A percentile compares a stretch with the other conserved stretches of the same genome.
These are phyloP conservation scores for Heliopora coerulea DNA, from an alignment of 92 coral and sea anemone species.

Conservation along the genomic window DNA sequence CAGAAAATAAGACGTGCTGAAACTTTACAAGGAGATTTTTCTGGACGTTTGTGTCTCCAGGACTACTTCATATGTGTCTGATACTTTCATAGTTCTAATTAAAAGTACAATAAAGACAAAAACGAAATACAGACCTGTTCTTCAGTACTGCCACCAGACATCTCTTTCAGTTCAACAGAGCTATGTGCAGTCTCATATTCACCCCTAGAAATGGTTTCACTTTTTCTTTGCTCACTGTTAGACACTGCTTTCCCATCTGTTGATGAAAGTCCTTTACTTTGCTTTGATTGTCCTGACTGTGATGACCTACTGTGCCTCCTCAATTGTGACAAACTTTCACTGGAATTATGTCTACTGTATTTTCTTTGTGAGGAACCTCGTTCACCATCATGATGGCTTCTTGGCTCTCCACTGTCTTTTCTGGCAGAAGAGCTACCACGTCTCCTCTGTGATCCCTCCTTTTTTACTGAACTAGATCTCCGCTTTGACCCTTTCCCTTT, in stretches of 20 bases:
- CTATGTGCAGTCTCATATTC: not conserved
- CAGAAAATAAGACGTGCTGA: no score
- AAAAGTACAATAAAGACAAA: no score
- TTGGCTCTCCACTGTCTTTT: constrained; percentile 19
- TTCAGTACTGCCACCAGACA: constrained; percentile 5
- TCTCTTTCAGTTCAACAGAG: constrained; percentile 14
- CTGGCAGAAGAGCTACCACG: constrained; percentile 10
- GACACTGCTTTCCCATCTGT: constrained; percentile 4
- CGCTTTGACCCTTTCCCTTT: constrained; percentile 33
- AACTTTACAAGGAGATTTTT: no score
- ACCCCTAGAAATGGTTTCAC: not conserved
- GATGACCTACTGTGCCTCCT: constrained; percentile 30
- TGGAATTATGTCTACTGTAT: constrained; percentile 27
- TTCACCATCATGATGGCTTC: constrained; percentile 14
- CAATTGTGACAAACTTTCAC: constrained; percentile 21
- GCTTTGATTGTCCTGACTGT: not conserved
- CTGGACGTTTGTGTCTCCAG: no score
- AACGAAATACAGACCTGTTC: not conserved
- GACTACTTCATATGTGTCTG: no score
- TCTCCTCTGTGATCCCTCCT: constrained; percentile 23
- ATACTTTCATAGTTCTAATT: no score
- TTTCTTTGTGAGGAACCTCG: constrained; percentile 30
- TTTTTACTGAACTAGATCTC: constrained; percentile 18
- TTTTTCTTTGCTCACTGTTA: not conserved
- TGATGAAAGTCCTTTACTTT: constrained; percentile 7